Base-by-base conservation (phyloP, 2,113 vertebrate species). In the Dunckerocampus dactyliophorus region DNA sequence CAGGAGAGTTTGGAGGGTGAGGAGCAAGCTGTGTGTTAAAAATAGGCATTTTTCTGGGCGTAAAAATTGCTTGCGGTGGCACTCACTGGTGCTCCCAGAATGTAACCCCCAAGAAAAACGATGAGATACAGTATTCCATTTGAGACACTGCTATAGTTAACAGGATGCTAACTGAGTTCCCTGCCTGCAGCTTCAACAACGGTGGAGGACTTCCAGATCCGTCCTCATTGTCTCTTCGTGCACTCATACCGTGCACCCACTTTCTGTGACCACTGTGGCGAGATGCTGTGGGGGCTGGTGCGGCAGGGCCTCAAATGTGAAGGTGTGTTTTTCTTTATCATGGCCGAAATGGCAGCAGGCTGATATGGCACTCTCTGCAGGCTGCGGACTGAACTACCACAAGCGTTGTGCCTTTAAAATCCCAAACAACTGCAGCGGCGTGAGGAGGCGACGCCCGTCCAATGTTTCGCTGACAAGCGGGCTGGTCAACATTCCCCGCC, bases 371-470 rank as follows among this genome's bases (percentile, higher is more conserved):
- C 52, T 53, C 20, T 63, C 46, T 58, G 17, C 77, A 99, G 96
- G 96, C 22, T 98, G 96, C 59, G 97, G 97, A 47, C 89, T 95
- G 53, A 98, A 98, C 85, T 99, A 98, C 77, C 96, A 99, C 82
- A 98, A 98, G 81, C 92, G 96, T 51, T 99, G 97, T 87, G 95
- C 96, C 3, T 98, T 99, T 89, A 98, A 99, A 87, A 99, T 99
- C 63, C 95, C 95, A 1, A 99, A 99, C 81, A 96, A 99, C 81
- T 99, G 97, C 88, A 99, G 94, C 12, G 95, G 96, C 0, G 90
- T 98, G 53, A 90, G 93, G 50, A 91, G 95, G 59, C 92, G 97
- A 0, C 91, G 96, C 3, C 88, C 95, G 10, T 98, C 97, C 0
- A 98, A 95, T 0, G 93, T 98, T 6, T 98, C 95, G 11, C 88